These are phyloP conservation scores for Cossypha dichroa DNA, from an alignment of 2,797 vertebrate species.

Conservation along the genomic window DNA sequence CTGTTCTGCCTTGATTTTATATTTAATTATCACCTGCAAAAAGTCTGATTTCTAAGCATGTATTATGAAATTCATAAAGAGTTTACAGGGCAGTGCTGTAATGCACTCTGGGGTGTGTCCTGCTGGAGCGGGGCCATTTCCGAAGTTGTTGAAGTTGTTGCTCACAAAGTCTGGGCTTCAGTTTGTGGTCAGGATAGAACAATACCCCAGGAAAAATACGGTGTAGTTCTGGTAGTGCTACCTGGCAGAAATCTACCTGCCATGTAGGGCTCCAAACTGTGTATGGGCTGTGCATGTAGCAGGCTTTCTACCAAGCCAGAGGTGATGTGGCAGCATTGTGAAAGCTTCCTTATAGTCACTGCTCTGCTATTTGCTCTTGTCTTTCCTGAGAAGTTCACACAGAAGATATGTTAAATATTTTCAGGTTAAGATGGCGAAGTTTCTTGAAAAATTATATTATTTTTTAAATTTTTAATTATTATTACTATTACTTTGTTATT, in stretches of 20 bases:
- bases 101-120: conserved; percentile 38
- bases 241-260: not conserved
- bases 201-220: conserved; percentile 1
- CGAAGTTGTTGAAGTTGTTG: not conserved
- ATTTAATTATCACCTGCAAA: conserved; percentile 60
- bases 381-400: not conserved
- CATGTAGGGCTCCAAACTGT: not conserved
- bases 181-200: conserved; percentile 16
- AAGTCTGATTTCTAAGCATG: conserved; percentile 53
- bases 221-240: not conserved
- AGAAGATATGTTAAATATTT: not conserved
- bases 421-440: not conserved
- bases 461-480: not conserved
- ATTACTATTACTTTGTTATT: not conserved
- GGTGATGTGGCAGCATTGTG: not conserved
- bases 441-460: not conserved
- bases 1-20: conserved; percentile 58
- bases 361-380: not conserved
- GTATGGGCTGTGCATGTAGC: not conserved
- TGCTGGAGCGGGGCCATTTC: conserved; percentile 21
- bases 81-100: conserved; percentile 54
- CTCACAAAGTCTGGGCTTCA: conserved; percentile 46
- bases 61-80: conserved; percentile 56
- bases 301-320: not conserved
- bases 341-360: not conserved